phyloP scores from a whole-genome alignment of 2,797 vertebrate genomes.

The Hirundo rustica region DNA sequence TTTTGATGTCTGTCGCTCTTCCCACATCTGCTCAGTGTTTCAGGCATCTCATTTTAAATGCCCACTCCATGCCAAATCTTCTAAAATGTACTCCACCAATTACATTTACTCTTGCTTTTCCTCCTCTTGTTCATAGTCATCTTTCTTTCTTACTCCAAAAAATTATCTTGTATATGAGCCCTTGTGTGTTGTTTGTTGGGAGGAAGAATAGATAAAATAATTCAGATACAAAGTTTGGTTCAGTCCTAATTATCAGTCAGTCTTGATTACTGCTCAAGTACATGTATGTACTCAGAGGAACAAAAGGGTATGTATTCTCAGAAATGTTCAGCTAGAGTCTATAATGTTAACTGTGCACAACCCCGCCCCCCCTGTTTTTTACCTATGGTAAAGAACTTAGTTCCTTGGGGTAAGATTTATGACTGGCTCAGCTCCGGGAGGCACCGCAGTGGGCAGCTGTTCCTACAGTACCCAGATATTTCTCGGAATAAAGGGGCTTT shows the following conservation, averaged over 20 bases:
- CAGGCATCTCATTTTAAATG: neutral
- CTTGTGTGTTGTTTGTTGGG: neutral
- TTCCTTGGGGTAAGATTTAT: rapidly evolving
- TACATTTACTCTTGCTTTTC: neutral
- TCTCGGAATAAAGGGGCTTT: neutral
- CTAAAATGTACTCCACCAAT: neutral
- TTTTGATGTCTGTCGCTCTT: neutral
- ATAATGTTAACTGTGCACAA: neutral
- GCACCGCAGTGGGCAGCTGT: neutral
- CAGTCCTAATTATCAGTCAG: neutral
- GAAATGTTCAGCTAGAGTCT: neutral
- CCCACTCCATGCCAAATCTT: neutral
- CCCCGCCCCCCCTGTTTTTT: neutral
- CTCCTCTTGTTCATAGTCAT: neutral
- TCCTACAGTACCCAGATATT: neutral
- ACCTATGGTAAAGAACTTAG: neutral
- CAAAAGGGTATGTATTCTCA: neutral
- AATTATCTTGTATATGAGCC: rapidly evolving
- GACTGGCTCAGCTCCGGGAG: neutral
- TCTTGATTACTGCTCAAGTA: neutral
- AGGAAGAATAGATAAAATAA: neutral
- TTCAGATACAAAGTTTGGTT: neutral
- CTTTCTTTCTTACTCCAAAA: neutral
- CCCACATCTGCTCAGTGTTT: neutral
- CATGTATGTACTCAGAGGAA: neutral